Conservation (phyloP, 1,140 invertebrate genomes). For the Trichomalopsis sarcophagae region DNA sequence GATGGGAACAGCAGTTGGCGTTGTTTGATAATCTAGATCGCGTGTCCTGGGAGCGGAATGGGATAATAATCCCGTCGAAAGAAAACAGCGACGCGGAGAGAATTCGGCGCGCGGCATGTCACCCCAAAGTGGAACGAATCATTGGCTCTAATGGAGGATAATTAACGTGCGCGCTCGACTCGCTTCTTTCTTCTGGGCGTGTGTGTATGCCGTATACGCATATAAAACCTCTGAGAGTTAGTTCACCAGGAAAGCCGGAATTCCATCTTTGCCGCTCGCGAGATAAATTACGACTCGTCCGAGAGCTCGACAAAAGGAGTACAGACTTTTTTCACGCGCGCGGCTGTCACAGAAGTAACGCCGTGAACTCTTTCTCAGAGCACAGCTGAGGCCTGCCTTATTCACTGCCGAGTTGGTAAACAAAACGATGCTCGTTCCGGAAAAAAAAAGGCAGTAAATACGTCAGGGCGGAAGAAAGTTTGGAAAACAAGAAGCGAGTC, state of each 20-base stretch:
- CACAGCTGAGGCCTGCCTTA: too few species aligned
- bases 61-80: constrained; percentile 20
- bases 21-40: neutral
- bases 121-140: constrained; percentile 22
- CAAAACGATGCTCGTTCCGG: neutral
- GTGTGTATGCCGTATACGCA: too few species aligned
- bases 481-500: neutral
- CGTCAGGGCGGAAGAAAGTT: neutral
- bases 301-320: too few species aligned
- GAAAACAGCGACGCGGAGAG: constrained; percentile 10
- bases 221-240: neutral
- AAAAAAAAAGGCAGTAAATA: too few species aligned
- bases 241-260: constrained; percentile 1
- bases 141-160: constrained; percentile 37
- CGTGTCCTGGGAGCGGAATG: constrained; percentile 22
- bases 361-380: too few species aligned
- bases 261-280: neutral
- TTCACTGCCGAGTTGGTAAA: neutral
- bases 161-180: constrained; percentile 18
- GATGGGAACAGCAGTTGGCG: neutral
- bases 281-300: neutral
- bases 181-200: neutral
- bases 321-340: too few species aligned
- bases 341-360: too few species aligned
- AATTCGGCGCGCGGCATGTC: neutral